A percentile compares a stretch with the other conserved stretches of the same genome.
Conservation (phyloP, 1,140 invertebrate genomes). For the Euglossa dilemma region DNA sequence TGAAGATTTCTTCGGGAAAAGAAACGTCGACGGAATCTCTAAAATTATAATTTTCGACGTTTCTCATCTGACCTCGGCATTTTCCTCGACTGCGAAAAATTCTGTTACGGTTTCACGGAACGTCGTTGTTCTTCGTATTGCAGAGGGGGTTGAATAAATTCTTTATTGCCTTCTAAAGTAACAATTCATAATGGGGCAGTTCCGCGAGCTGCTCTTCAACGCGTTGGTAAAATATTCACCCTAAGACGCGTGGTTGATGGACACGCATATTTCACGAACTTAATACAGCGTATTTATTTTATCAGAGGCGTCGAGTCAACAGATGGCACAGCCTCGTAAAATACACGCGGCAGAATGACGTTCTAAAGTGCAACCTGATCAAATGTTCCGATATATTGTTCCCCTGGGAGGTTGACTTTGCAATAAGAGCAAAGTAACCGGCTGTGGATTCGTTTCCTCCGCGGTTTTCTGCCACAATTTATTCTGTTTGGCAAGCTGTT, state of each 20-base stretch:
- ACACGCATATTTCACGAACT: conserved; percentile 22
- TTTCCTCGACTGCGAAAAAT: not conserved
- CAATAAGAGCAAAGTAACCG: not conserved
- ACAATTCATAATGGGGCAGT: conserved; percentile 13
- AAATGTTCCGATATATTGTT: conserved; percentile 19
- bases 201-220: not conserved
- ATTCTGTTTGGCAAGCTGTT: too few relatives aligned
- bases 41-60: too few relatives aligned
- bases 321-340: conserved; percentile 31
- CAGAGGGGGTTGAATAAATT: not conserved
- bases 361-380: conserved; percentile 29
- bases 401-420: not conserved
- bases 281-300: conserved; percentile 32
- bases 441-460: not conserved
- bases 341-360: conserved; percentile 14
- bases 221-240: conserved; percentile 34
- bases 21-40: too few relatives aligned
- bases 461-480: not conserved
- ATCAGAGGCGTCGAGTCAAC: conserved; percentile 11
- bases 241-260: conserved; percentile 16
- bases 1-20: too few relatives aligned
- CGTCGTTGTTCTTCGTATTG: not conserved
- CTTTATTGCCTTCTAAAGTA: not conserved
- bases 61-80: not conserved
- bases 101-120: not conserved